These are phyloP conservation scores for Nesospiza acunhae DNA, from an alignment of 2,113 vertebrate species.

Conservation along the genomic window DNA sequence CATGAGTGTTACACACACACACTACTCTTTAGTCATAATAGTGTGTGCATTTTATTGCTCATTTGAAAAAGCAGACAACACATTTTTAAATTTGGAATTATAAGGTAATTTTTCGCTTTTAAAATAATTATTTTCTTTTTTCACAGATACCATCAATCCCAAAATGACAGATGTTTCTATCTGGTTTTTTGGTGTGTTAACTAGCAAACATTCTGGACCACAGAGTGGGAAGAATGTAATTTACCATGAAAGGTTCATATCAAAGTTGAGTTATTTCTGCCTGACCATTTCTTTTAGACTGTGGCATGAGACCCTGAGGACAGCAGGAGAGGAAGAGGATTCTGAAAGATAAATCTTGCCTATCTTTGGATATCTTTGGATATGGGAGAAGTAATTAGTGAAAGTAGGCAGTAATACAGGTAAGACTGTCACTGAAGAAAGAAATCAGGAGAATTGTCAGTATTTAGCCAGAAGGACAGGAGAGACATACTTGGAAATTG, in stretches of 20 bases:
- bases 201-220: neutral
- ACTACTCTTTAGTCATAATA: neutral
- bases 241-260: neutral
- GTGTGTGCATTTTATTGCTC: neutral
- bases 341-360: neutral
- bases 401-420: neutral
- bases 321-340: neutral
- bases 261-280: neutral
- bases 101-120: neutral
- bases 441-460: neutral
- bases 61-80: neutral
- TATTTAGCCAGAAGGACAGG: neutral
- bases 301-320: neutral
- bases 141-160: neutral
- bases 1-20: neutral
- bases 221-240: neutral
- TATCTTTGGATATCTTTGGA: neutral
- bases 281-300: neutral
- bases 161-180: neutral
- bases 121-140: neutral
- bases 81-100: neutral
- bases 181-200: neutral
- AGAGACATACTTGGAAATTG: neutral
- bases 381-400: neutral
- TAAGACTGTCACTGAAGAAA: neutral